Conservation (phyloP, 2,113 vertebrate genomes). For the Periophthalmus modestus region DNA sequence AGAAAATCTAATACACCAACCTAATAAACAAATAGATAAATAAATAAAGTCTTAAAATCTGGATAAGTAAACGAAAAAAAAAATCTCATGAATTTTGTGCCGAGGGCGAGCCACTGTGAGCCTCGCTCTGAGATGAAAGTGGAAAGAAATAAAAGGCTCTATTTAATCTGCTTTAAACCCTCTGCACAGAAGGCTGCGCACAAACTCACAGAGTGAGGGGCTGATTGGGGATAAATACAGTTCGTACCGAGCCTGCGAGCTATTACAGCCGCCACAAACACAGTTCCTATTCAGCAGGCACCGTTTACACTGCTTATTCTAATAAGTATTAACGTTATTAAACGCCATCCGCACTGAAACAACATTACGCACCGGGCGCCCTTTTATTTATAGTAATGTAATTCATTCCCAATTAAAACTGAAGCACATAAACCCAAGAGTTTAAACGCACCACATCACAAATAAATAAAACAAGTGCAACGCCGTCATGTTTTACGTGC, state of each 20-base stretch:
- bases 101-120: constrained; percentile 91
- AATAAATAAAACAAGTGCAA: constrained; percentile 12
- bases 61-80: constrained; percentile 72
- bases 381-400: constrained; percentile 83
- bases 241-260: constrained; percentile 93
- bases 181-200: constrained; percentile 93
- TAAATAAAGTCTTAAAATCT: constrained; percentile 84
- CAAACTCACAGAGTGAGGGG: constrained; percentile 88
- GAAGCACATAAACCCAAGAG: not conserved
- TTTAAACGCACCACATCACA: constrained; percentile 17
- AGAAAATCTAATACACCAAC: constrained; percentile 63
- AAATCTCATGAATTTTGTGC: constrained; percentile 89
- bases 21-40: constrained; percentile 80
- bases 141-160: constrained; percentile 96
- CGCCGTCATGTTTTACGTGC: constrained; percentile 7
- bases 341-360: constrained; percentile 88
- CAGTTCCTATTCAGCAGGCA: constrained; percentile 87
- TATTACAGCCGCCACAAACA: constrained; percentile 93
- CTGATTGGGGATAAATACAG: constrained; percentile 98
- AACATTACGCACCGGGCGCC: constrained; percentile 75
- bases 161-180: constrained; percentile 98
- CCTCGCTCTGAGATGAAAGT: constrained; percentile 98
- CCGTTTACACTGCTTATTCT: constrained; percentile 91
- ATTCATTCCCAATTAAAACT: constrained; percentile 77
- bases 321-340: constrained; percentile 99